These are phyloP conservation scores for Saxidomus purpurata DNA, from an alignment of 1,140 invertebrate genomes.

Conservation along the genomic window DNA sequence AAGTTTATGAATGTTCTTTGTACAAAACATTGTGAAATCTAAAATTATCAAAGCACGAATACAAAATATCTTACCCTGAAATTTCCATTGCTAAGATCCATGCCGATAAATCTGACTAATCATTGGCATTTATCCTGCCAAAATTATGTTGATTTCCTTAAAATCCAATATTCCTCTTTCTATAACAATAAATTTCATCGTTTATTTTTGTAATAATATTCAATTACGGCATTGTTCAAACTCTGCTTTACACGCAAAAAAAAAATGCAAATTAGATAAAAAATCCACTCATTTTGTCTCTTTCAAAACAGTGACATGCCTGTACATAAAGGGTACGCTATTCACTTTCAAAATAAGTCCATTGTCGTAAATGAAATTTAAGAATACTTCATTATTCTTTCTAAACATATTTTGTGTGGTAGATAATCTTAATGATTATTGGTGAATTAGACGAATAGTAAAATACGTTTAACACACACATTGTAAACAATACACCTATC, in stretches of 20 bases:
- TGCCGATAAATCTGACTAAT: not conserved
- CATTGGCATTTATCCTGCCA: not conserved
- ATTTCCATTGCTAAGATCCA: slow-evolving; percentile 11
- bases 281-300: not conserved
- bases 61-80: slow-evolving; percentile 5
- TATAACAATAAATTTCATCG: not conserved
- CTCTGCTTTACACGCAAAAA: not conserved
- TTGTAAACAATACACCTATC: slow-evolving; percentile 3
- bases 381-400: slow-evolving; percentile 19
- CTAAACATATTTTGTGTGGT: not conserved
- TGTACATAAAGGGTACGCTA: slow-evolving; percentile 30
- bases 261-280: slow-evolving; percentile 16
- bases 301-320: slow-evolving; percentile 1
- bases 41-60: no score
- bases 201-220: not conserved
- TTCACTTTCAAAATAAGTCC: slow-evolving; percentile 41
- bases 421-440: slow-evolving; percentile 31
- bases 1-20: no score
- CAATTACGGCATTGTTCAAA: not conserved
- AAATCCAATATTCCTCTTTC: not conserved
- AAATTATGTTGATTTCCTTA: not conserved
- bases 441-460: not conserved
- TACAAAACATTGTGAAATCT: no score
- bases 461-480: not conserved
- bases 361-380: slow-evolving; percentile 8